Conservation (phyloP, 2,888 invertebrate species). For the Apamea anceps region DNA sequence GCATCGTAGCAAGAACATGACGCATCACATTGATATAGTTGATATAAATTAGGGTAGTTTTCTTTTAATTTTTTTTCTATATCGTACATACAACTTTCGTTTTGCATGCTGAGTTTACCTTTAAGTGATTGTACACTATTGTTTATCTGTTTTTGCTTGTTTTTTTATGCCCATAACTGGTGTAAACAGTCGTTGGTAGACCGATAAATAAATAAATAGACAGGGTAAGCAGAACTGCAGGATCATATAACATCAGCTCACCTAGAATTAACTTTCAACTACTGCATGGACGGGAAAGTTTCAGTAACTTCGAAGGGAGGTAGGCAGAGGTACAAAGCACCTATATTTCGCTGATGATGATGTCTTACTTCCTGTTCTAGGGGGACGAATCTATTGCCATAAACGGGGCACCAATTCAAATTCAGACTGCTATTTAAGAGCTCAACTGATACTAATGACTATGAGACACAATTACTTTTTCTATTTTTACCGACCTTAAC, state of each 20-base stretch:
- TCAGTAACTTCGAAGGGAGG: background rate
- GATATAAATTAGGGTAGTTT: too few species aligned
- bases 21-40: background rate
- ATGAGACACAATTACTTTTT: background rate
- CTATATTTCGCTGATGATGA: background rate
- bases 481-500: too few species aligned
- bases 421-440: too few species aligned
- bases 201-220: too few species aligned
- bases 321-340: too few species aligned
- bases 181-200: too few species aligned
- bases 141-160: too few species aligned
- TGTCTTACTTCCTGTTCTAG: background rate
- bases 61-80: too few species aligned
- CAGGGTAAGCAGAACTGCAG: background rate
- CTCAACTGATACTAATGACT: background rate
- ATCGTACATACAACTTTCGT: too few species aligned
- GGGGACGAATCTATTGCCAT: background rate
- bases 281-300: background rate
- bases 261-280: background rate
- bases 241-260: background rate
- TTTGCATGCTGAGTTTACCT: too few species aligned
- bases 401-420: background rate
- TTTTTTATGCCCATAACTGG: too few species aligned
- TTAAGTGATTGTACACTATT: too few species aligned
- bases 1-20: slow-evolving; percentile 18